Base-by-base conservation (phyloP, 53 echinoderm and acorn worm species). In the Temnopleurus reevesii region DNA sequence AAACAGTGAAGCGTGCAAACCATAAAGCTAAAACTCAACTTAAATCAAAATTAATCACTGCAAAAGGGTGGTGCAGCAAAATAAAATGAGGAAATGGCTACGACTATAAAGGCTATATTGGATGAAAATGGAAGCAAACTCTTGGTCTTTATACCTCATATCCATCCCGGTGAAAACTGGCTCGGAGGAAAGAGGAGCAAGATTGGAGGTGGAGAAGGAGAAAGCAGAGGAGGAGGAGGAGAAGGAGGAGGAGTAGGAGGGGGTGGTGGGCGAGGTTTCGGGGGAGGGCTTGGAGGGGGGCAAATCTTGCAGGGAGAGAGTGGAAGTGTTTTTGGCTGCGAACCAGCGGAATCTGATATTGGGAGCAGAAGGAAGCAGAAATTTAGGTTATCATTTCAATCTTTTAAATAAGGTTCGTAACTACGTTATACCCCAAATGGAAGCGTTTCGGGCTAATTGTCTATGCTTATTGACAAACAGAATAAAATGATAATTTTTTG, bases 171-270 rank as follows among this genome's bases (percentile, higher is more conserved):
- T 59, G 85, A 83, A 83, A 30, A 83, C 55, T 55, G 55, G 51
- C 55, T 55, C 83, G 19, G 79, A 28, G 46, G 79, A 79, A 7
- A 46, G 47, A 3, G 79, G 79, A 13, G 79, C 49, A 79, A 79
- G 79, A 79, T 79, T 25, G 51, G 79, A 79, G 0, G 85, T 44
- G 15, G 58, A 60, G 85, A 58, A 85, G 85, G 85, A 46, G 85
- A 36, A 85, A 29, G 60, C 90, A 79, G 92, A 90, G 92, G 81
- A 90, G 86, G 92, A 90, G 85, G 59, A 55, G 54, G 79, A 83
- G 90, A 86, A 90, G 80, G 90, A 86, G 86, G 85, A 90, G 77
- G 92, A 77, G 86, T 86, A 76, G 64, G 59, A 86, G 90, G 92
- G 46, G 92, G 66, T 84, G 63, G 57, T 24, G 61, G 85, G 36